phyloP scores from a whole-genome alignment of 2,113 vertebrate genomes.

The Harpagus bidentatus region DNA sequence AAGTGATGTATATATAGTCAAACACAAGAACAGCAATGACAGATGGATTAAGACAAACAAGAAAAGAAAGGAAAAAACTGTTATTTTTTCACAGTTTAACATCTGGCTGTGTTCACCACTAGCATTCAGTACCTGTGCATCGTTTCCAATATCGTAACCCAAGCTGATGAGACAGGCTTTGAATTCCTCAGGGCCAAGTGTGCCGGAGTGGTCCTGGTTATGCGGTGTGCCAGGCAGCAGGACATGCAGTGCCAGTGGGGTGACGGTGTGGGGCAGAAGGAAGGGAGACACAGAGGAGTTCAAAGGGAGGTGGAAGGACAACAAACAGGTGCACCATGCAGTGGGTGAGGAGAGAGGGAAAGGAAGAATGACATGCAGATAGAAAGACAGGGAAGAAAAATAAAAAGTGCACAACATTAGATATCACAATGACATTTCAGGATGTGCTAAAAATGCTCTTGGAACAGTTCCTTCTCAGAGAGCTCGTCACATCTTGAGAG shows the following conservation, averaged over 20 bases:
- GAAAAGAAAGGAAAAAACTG: conserved; percentile 70
- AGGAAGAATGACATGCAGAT: conserved; percentile 68
- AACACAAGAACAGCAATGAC: conserved; percentile 23
- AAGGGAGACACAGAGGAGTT: not conserved
- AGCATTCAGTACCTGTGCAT: conserved; percentile 92
- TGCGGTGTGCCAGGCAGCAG: conserved; percentile 84
- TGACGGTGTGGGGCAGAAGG: conserved; percentile 45
- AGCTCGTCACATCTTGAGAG: conserved; percentile 34
- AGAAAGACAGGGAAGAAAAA: conserved; percentile 69
- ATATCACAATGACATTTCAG: conserved; percentile 65
- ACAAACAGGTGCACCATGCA: conserved; percentile 80
- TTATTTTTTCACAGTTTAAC: conserved; percentile 74
- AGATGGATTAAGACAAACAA: conserved; percentile 68
- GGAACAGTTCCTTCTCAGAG: conserved; percentile 54
- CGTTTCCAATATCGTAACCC: conserved; percentile 99
- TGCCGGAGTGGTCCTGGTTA: conserved; percentile 98
- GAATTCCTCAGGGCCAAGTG: conserved; percentile 98
- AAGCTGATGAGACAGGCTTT: conserved; percentile 99
- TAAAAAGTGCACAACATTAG: conserved; percentile 82
- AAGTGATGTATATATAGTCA: not conserved
- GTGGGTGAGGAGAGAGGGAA: conserved; percentile 62
- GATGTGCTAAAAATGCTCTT: conserved; percentile 66
- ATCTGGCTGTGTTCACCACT: conserved; percentile 69
- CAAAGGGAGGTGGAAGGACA: conserved; percentile 11
- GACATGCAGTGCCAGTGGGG: conserved; percentile 68